Percentiles rank a stretch among this genome's conserved stretches.
Conservation (phyloP, 1,140 invertebrate species). For the Hermatobates lingyangjiaoensis region DNA sequence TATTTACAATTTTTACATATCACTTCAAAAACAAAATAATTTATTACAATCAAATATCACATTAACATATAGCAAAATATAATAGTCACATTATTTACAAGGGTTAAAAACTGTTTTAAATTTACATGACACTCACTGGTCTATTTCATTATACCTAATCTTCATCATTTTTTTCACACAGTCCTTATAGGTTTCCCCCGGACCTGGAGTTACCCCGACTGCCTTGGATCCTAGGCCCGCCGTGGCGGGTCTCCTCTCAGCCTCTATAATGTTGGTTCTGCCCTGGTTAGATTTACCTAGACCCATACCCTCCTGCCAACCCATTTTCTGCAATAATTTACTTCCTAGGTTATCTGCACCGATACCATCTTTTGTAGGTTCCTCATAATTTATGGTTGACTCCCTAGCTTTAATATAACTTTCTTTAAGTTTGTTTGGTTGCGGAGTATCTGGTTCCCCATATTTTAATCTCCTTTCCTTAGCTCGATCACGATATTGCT, state of each 20-base stretch:
- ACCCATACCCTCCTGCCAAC: constrained; percentile 91
- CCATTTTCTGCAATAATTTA: constrained; percentile 93
- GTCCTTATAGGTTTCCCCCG: constrained; percentile 74
- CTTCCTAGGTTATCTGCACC: constrained; percentile 78
- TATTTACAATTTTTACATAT: too few relatives aligned
- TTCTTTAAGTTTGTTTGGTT: constrained; percentile 47
- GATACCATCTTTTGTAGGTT: constrained; percentile 51
- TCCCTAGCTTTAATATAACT: constrained; percentile 38
- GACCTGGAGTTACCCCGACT: constrained; percentile 48
- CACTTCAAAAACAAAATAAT: too few relatives aligned
- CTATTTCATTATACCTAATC: constrained; percentile 60
- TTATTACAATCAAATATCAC: too few relatives aligned
- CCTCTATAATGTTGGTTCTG: constrained; percentile 76
- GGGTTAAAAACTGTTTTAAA: too few relatives aligned
- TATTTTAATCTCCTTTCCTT: constrained; percentile 89
- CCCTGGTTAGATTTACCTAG: constrained; percentile 85
- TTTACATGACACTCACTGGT: too few relatives aligned
- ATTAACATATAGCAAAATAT: too few relatives aligned
- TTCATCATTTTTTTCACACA: constrained; percentile 83
- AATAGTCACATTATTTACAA: too few relatives aligned
- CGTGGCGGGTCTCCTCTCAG: constrained; percentile 40
- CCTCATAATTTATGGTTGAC: constrained; percentile 33
- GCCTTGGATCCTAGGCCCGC: constrained; percentile 56
- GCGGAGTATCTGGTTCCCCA: constrained; percentile 65
- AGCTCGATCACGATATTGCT: constrained; percentile 79